Evolutionary conservation across 1,140 invertebrate species (phyloP), one percentile per base, ranked within the genome.

Genomic region (Metaphire vulgaris): DNA sequence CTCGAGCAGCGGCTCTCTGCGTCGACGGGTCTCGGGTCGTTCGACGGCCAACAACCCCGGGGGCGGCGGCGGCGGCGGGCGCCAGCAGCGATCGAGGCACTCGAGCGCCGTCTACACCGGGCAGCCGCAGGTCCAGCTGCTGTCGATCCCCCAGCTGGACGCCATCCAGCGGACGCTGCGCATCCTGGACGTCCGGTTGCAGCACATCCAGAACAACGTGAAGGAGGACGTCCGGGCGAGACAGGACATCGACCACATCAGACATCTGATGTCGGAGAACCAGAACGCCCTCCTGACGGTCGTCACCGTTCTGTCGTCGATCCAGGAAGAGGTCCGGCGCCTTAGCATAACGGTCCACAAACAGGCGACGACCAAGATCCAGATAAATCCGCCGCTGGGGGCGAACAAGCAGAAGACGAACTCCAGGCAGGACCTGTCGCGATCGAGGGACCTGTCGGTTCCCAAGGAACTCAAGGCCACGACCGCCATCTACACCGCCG

Each of bases 161-260:
- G 84, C 83, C 41, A 86, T 86, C 30, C 83, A 83, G 80, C 76
- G 85, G 73, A 83, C 83, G n/a, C 85, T 85, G 76, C 85, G 85
- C 73, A 79, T 86, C 30, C 78, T 86, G 69, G 85, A 86, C 77
- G 83, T 86, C 34, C 73, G 85, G 73, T 78, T 86, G 31, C 85
- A 86, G 74, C 85, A 86, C 74, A 79, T 86, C 21, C 85, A 86
- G 79, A 80, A 81, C 30, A 84, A 81, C 78, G 82, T 80, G 70
- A 83, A 83, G 30, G 83, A 84, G 72, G 84, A 85, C 75, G 81
- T 83, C 41, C 80, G 81, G 34, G 81, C 84, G 33, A 82, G 83
- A 67, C 84, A 85, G 76, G 85, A 86, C 75, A 81, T 86, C 1
- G 84, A 86, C 41, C 85, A 85, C 74, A 80, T 86, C 66, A 79